phyloP scores from a whole-genome alignment of 1,140 invertebrate species.

The Papilio aristodemus region DNA sequence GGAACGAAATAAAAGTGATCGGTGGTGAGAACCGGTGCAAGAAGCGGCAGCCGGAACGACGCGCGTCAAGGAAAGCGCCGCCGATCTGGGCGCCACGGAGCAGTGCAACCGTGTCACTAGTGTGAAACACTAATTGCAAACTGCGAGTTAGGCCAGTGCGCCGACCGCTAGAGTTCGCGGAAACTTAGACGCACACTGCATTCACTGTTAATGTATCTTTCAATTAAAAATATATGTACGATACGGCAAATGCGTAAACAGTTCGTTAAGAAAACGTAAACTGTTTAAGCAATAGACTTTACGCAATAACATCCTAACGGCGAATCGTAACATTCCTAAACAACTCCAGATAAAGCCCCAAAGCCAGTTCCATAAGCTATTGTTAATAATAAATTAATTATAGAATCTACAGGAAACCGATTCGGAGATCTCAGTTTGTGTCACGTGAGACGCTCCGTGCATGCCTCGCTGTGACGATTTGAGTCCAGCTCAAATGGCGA shows the following conservation, averaged over 20 bases:
- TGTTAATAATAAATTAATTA: slow-evolving; percentile 79
- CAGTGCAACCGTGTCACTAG: slow-evolving; percentile 77
- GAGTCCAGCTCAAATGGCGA: slow-evolving; percentile 77
- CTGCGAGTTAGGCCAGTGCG: slow-evolving; percentile 48
- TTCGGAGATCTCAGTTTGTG: slow-evolving; percentile 76
- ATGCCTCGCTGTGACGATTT: slow-evolving; percentile 73
- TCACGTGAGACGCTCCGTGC: slow-evolving; percentile 68
- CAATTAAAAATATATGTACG: neutral
- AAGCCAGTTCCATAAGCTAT: slow-evolving; percentile 68
- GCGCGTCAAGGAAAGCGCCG: slow-evolving; percentile 73
- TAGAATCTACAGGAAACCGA: slow-evolving; percentile 79
- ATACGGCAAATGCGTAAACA: slow-evolving; percentile 10
- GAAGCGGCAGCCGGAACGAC: slow-evolving; percentile 75
- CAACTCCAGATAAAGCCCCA: slow-evolving; percentile 72
- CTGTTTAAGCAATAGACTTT: too few relatives aligned
- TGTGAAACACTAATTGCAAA: slow-evolving; percentile 76
- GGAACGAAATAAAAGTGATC: slow-evolving; percentile 60
- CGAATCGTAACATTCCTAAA: slow-evolving; percentile 53
- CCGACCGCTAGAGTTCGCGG: slow-evolving; percentile 22
- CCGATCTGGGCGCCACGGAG: slow-evolving; percentile 61
- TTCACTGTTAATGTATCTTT: neutral
- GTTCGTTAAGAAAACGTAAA: too few relatives aligned
- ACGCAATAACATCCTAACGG: slow-evolving; percentile 41
- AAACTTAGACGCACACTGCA: neutral
- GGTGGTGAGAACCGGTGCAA: slow-evolving; percentile 62